Percentiles rank a stretch among this genome's conserved stretches.
phyloP scores from a whole-genome alignment of 2,113 vertebrate species.

The Eublepharis macularius region DNA sequence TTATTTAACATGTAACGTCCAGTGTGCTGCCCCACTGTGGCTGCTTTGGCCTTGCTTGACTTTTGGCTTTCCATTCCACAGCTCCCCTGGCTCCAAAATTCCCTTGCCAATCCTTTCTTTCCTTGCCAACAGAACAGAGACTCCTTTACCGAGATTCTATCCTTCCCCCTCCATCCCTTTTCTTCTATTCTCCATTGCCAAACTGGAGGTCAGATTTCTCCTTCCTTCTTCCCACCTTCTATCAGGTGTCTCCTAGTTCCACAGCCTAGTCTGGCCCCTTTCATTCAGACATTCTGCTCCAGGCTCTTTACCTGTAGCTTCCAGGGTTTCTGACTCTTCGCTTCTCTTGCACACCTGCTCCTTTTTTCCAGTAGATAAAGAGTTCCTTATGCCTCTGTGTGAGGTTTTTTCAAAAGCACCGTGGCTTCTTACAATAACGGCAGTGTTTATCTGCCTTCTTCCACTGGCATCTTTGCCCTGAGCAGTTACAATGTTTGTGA shows the following conservation, averaged over 20 bases:
- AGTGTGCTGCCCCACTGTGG: too few species aligned
- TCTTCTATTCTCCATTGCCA: too few species aligned
- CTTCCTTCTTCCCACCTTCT: not conserved
- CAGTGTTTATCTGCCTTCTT: not conserved
- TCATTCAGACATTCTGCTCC: not conserved
- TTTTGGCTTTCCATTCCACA: not conserved
- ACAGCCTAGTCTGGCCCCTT: not conserved
- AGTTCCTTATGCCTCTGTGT: not conserved
- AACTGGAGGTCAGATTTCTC: not conserved
- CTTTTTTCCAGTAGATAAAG: not conserved
- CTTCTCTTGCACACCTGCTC: not conserved
- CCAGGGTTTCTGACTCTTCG: accelerated
- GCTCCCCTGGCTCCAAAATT: too few species aligned
- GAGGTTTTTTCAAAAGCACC: not conserved
- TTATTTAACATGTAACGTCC: too few species aligned
- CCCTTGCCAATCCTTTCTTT: too few species aligned
- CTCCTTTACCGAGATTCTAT: not conserved
- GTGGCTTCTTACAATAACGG: not conserved
- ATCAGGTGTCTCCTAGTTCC: not conserved
- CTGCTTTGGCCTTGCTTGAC: not conserved
- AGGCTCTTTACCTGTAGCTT: not conserved
- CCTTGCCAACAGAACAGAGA: too few species aligned
- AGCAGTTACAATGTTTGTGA: not conserved
- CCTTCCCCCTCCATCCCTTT: too few species aligned
- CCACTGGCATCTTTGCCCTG: too few species aligned